Evolutionary conservation across 23 tunicate species (phyloP).

Genomic region (Clavelina lepadiformis): DNA sequence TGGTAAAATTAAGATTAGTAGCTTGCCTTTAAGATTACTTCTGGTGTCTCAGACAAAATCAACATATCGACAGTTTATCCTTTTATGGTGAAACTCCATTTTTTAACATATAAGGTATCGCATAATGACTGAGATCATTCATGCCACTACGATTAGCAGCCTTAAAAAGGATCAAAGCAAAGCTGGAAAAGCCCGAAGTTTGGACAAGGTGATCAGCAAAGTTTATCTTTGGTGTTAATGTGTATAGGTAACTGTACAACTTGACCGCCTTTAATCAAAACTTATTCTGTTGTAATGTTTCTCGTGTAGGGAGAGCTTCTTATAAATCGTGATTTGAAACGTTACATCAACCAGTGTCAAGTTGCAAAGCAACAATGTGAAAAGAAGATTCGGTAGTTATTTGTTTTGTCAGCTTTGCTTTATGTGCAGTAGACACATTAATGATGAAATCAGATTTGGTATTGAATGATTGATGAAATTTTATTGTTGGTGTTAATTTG

Average conservation of each 20-base stretch:
- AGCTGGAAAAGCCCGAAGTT: constrained; percentile 79
- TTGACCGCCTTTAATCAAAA: neutral
- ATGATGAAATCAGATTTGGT: too few species aligned
- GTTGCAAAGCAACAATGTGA: constrained; percentile 94
- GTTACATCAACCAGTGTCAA: constrained; percentile 87
- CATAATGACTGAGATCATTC: constrained; percentile 79
- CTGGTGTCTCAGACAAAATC: too few species aligned
- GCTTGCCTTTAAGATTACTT: too few species aligned
- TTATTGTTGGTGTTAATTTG: neutral
- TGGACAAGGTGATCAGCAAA: constrained; percentile 61
- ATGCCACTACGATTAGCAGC: constrained; percentile 86
- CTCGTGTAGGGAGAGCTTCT: constrained; percentile 77
- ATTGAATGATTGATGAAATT: neutral
- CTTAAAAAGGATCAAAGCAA: constrained; percentile 68
- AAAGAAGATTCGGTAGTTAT: constrained; percentile 74
- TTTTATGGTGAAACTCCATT: too few species aligned
- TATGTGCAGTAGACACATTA: too few species aligned
- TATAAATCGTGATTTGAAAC: constrained; percentile 60
- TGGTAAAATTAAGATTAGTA: too few species aligned
- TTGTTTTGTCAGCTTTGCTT: too few species aligned
- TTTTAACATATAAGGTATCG: constrained; percentile 46
- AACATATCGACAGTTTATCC: too few species aligned
- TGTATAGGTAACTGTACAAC: neutral
- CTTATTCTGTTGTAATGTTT: neutral
- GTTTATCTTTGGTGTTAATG: neutral